A percentile compares a stretch with the other conserved stretches of the same genome.
Evolutionary conservation across 2,888 invertebrate genomes (phyloP).

Genomic region (Camponotus fellah): DNA sequence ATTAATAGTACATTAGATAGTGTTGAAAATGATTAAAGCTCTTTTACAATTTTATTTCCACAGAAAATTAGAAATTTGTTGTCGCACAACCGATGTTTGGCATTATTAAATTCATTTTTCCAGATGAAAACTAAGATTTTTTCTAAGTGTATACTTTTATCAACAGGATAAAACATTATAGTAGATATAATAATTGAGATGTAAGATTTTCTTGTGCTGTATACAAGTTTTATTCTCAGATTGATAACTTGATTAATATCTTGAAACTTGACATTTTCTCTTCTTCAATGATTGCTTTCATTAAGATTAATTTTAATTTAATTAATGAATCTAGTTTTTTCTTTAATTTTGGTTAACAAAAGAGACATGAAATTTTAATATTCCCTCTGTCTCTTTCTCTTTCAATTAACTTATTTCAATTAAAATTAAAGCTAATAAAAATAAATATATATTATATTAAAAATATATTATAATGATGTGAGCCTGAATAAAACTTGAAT

Average conservation of each 20-base stretch:
- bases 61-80: slow-evolving; percentile 1
- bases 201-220: slow-evolving; percentile 30
- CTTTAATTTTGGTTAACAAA: neutral
- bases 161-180: slow-evolving; percentile 17
- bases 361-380: neutral
- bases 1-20: neutral
- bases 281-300: neutral
- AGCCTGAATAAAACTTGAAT: neutral
- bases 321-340: neutral
- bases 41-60: neutral
- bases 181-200: slow-evolving; percentile 47
- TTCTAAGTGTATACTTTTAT: slow-evolving; percentile 26
- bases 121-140: slow-evolving; percentile 26
- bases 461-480: neutral
- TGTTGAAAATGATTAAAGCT: neutral
- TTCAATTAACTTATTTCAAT: neutral
- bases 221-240: slow-evolving; percentile 11
- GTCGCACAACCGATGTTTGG: slow-evolving; percentile 5
- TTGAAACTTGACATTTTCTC: slow-evolving; percentile 20
- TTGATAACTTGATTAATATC: slow-evolving; percentile 6
- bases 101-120: slow-evolving; percentile 35
- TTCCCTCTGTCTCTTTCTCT: too few relatives aligned
- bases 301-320: slow-evolving; percentile 5
- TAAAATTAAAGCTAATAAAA: neutral
- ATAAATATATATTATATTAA: neutral